Percentiles rank a stretch among this genome's conserved stretches.
Evolutionary conservation across 2,888 invertebrate genomes (phyloP).

Genomic region (Argynnis bischoffii): DNA sequence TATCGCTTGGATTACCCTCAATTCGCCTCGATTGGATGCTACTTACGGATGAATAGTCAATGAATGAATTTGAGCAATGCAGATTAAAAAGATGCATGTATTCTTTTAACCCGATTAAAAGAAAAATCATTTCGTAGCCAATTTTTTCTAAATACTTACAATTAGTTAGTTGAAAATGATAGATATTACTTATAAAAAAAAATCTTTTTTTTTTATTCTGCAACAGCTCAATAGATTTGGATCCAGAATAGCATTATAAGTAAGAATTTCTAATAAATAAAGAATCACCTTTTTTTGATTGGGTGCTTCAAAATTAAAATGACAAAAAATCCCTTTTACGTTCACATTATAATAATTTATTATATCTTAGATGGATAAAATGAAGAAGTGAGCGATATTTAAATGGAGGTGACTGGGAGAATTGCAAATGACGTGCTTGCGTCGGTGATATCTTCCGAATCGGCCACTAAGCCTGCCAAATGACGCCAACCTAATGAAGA

Average conservation of each 20-base stretch:
- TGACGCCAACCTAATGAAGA: constrained; percentile 69
- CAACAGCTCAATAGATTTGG: too few species aligned
- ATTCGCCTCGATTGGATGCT: constrained; percentile 62
- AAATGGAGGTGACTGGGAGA: constrained; percentile 51
- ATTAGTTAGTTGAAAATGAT: too few species aligned
- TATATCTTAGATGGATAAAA: constrained; percentile 51
- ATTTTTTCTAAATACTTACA: not conserved
- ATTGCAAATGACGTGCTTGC: constrained; percentile 74
- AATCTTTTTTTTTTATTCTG: too few species aligned
- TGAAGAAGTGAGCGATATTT: constrained; percentile 53
- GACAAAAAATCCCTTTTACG: constrained; percentile 57
- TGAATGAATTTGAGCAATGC: constrained; percentile 60
- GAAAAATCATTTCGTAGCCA: not conserved
- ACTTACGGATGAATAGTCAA: constrained; percentile 68
- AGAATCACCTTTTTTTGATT: too few species aligned
- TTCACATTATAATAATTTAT: constrained; percentile 51
- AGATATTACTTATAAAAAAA: too few species aligned
- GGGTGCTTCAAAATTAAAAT: constrained; percentile 43
- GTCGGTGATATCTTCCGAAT: constrained; percentile 62
- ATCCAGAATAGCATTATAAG: too few species aligned
- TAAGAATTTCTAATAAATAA: too few species aligned
- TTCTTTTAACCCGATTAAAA: constrained; percentile 42
- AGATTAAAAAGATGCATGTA: constrained; percentile 49
- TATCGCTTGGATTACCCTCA: constrained; percentile 61
- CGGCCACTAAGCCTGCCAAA: constrained; percentile 69